Conservation (phyloP, 2,113 vertebrate species). For the Nothobranchius furzeri region DNA sequence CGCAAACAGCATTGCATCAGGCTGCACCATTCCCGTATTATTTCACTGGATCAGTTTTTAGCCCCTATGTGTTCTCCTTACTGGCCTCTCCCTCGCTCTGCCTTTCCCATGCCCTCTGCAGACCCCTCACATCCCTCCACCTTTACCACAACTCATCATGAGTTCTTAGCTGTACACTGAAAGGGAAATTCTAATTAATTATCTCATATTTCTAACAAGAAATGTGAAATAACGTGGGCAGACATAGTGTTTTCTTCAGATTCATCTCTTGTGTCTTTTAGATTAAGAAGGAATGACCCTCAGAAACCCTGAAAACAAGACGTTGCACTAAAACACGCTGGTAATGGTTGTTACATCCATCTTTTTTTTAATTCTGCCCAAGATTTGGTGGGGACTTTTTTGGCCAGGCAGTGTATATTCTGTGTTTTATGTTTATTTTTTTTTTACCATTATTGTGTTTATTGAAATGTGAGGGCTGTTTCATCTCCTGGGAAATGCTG, state of each 20-base stretch:
- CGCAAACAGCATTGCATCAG: slow-evolving; percentile 52
- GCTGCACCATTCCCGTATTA: slow-evolving; percentile 29
- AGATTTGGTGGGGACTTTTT: too few species aligned
- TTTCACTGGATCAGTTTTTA: slow-evolving; percentile 32
- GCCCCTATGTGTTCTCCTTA: slow-evolving; percentile 36
- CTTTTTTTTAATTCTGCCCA: too few species aligned
- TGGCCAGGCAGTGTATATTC: too few species aligned
- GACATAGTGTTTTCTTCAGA: too few species aligned
- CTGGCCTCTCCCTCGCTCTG: slow-evolving; percentile 23
- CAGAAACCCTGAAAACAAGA: too few species aligned
- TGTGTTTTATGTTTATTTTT: too few species aligned
- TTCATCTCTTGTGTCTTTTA: too few species aligned
- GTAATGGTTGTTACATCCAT: too few species aligned
- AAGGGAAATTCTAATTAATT: not conserved
- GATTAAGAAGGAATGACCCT: too few species aligned
- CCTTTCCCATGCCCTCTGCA: slow-evolving; percentile 48
- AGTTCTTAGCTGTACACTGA: slow-evolving; percentile 8
- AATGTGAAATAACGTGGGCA: not conserved
- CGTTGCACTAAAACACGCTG: too few species aligned
- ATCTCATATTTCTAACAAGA: not conserved
- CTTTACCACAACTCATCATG: slow-evolving; percentile 29
- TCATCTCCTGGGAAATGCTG: slow-evolving; percentile 14
- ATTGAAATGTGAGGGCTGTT: slow-evolving; percentile 23
- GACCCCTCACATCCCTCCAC: slow-evolving; percentile 33
- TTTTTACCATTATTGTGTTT: slow-evolving; percentile 4